Conservation (phyloP, 2,888 invertebrate genomes). For the Sinhomidia bicolor region DNA sequence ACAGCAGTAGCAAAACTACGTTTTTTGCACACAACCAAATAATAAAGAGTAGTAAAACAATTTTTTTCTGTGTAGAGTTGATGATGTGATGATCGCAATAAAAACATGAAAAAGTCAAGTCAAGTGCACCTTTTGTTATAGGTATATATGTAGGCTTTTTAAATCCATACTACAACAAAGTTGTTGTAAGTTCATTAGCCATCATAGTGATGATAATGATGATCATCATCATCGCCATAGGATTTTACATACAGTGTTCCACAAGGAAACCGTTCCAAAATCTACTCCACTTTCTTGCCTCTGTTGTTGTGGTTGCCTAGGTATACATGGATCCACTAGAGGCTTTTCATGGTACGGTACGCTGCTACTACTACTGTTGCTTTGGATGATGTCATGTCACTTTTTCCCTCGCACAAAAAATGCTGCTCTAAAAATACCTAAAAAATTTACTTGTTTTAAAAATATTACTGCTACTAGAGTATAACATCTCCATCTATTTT, state of each 20-base stretch:
- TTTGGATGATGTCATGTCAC: constrained; percentile 54
- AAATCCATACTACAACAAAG: too few species aligned
- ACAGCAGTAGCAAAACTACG: too few species aligned
- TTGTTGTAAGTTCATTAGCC: constrained; percentile 31
- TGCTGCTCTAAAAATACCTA: constrained; percentile 31
- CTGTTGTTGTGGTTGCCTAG: too few species aligned
- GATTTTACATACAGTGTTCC: too few species aligned
- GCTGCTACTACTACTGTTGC: too few species aligned
- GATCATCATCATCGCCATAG: too few species aligned
- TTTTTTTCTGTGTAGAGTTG: too few species aligned
- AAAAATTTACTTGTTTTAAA: not conserved
- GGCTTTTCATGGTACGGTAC: too few species aligned
- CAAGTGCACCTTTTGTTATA: constrained; percentile 20
- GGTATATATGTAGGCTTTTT: not conserved
- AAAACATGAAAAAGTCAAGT: not conserved
- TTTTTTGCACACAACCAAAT: too few species aligned
- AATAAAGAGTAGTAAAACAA: too few species aligned
- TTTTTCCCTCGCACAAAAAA: constrained; percentile 22
- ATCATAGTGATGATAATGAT: too few species aligned
- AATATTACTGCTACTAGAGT: not conserved
- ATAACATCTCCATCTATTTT: not conserved
- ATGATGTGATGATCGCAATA: too few species aligned
- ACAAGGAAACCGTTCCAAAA: not conserved
- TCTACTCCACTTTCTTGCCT: not conserved
- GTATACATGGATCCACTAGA: not conserved